These are phyloP conservation scores for Medauroidea extradentata DNA, from an alignment of 1,140 invertebrate species.

Conservation along the genomic window DNA sequence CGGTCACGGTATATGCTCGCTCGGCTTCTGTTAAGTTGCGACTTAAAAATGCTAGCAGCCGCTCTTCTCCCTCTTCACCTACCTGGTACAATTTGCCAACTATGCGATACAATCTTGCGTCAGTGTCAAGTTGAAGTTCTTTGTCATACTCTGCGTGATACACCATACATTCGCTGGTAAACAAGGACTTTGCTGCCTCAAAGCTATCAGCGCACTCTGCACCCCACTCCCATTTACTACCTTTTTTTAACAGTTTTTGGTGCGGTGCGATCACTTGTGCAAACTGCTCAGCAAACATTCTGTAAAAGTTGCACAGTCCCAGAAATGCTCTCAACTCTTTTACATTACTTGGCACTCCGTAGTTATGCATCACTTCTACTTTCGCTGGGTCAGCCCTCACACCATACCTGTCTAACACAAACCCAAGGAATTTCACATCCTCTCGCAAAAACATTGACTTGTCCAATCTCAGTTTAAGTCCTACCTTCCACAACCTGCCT, in stretches of 20 bases:
- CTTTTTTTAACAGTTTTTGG: slow-evolving; percentile 27
- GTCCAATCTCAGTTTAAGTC: slow-evolving; percentile 43
- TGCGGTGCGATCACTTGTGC: slow-evolving; percentile 28
- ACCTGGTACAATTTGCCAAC: slow-evolving; percentile 31
- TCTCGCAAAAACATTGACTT: slow-evolving; percentile 42
- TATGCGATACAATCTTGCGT: slow-evolving; percentile 30
- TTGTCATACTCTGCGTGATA: slow-evolving; percentile 25
- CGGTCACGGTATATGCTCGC: slow-evolving; percentile 38
- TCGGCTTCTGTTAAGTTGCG: slow-evolving; percentile 40
- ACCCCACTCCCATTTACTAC: slow-evolving; percentile 25
- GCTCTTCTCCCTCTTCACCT: slow-evolving; percentile 18
- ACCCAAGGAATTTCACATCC: slow-evolving; percentile 40
- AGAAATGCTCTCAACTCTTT: slow-evolving; percentile 31
- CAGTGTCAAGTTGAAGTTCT: slow-evolving; percentile 27
- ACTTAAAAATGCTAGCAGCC: slow-evolving; percentile 42
- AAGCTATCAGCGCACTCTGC: slow-evolving; percentile 24
- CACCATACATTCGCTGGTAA: slow-evolving; percentile 21
- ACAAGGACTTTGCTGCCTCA: slow-evolving; percentile 25
- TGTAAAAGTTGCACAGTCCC: slow-evolving; percentile 37
- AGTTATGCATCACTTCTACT: neutral
- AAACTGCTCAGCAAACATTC: slow-evolving; percentile 38
- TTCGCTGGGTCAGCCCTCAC: neutral
- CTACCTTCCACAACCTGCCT: slow-evolving; percentile 21
- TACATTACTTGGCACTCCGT: slow-evolving; percentile 21
- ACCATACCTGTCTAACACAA: neutral